Evolutionary conservation across 2,797 vertebrate species (phyloP).

Genomic region (Cossypha dichroa): DNA sequence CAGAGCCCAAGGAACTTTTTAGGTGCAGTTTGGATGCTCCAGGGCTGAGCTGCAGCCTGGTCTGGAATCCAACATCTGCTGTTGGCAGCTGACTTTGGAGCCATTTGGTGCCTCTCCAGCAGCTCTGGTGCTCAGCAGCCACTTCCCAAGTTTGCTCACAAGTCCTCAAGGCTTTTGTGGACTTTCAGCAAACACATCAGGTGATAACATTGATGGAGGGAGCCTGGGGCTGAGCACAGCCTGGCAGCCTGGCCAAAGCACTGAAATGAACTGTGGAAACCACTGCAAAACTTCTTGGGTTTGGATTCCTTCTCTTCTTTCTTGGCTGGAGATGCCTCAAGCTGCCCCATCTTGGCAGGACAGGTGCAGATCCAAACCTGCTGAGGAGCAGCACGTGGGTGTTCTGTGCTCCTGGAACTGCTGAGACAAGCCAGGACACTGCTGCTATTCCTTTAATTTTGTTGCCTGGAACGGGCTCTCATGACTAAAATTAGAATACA

Average conservation of each 20-base stretch:
- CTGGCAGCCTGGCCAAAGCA: neutral
- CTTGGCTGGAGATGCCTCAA: neutral
- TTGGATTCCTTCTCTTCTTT: neutral
- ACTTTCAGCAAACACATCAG: neutral
- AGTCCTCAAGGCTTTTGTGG: neutral
- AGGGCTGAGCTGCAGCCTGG: rapidly evolving
- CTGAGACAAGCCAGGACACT: neutral
- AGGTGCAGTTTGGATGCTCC: neutral
- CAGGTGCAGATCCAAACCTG: neutral
- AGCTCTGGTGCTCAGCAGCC: neutral
- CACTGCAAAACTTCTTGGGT: neutral
- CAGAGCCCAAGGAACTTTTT: neutral
- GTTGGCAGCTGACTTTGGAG: rapidly evolving
- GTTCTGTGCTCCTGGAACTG: neutral
- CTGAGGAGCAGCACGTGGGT: neutral
- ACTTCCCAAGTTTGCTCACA: neutral
- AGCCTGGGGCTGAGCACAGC: neutral
- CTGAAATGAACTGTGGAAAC: rapidly evolving
- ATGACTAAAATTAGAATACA: neutral
- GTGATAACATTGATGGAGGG: neutral
- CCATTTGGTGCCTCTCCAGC: neutral
- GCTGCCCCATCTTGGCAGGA: neutral
- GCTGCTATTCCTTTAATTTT: neutral
- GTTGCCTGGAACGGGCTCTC: neutral
- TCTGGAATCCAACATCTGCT: neutral